phyloP scores from a whole-genome alignment of 2,113 vertebrate genomes.

The Chamaetylas fuelleborni region DNA sequence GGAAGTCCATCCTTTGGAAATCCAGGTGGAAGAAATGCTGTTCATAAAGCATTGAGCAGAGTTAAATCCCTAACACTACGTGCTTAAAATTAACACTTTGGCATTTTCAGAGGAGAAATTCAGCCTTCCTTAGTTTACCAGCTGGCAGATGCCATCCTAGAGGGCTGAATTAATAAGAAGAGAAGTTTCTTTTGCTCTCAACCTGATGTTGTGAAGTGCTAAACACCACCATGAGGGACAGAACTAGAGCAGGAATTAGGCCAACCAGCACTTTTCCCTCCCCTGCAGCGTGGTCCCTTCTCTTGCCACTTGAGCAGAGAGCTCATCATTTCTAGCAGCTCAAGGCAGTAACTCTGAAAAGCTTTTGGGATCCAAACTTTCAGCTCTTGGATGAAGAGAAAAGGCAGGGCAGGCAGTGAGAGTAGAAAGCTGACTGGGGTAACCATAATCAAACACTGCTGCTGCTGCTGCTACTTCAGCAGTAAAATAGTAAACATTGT shows the following conservation, averaged over 20 bases:
- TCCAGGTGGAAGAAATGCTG: neutral
- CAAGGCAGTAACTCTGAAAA: neutral
- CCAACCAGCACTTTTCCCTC: neutral
- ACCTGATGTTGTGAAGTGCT: neutral
- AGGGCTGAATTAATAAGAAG: neutral
- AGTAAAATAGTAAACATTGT: neutral
- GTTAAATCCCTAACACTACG: rapidly evolving
- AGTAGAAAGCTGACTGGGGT: neutral
- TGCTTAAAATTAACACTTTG: neutral
- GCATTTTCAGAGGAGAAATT: neutral
- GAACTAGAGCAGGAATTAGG: neutral
- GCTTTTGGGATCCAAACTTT: neutral
- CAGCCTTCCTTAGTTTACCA: neutral
- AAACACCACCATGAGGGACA: neutral
- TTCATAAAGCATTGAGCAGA: neutral
- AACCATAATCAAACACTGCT: neutral
- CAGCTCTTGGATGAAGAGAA: neutral
- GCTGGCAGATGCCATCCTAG: neutral
- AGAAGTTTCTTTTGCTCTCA: neutral
- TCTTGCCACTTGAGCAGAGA: neutral
- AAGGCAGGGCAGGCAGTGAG: neutral
- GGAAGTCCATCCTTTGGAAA: neutral
- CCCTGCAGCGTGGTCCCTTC: rapidly evolving
- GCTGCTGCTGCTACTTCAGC: neutral
- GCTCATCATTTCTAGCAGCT: neutral